Conservation (phyloP, 2,797 vertebrate genomes). For the Neomorphus geoffroyi region DNA sequence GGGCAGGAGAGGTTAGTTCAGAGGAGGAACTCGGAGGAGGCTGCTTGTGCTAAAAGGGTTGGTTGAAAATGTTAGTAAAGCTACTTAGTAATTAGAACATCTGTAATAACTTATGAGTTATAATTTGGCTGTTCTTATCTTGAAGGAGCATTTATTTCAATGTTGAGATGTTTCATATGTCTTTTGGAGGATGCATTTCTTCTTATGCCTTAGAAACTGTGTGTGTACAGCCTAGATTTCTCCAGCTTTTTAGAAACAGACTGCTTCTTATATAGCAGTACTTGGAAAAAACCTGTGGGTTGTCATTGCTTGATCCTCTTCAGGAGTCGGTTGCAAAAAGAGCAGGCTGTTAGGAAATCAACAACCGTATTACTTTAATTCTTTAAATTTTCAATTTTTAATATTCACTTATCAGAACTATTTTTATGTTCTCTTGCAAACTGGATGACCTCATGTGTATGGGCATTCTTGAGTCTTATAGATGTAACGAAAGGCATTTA, state of each 20-base stretch:
- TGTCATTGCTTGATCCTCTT: neutral
- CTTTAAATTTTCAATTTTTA: neutral
- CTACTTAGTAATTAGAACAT: neutral
- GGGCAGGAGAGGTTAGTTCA: neutral
- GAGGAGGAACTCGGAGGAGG: neutral
- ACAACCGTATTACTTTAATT: neutral
- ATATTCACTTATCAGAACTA: neutral
- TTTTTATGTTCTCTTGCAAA: neutral
- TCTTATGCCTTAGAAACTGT: neutral
- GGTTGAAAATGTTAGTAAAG: neutral
- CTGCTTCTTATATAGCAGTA: neutral
- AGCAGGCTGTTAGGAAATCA: neutral
- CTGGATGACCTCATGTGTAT: neutral
- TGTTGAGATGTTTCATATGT: neutral
- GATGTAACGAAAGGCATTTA: neutral
- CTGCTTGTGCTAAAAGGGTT: neutral
- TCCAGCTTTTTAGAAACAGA: neutral
- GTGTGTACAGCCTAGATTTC: accelerated
- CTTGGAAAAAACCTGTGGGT: neutral
- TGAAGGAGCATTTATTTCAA: neutral
- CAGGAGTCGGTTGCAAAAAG: neutral
- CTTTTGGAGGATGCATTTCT: neutral
- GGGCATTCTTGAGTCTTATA: neutral
- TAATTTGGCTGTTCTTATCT: neutral
- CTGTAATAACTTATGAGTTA: neutral